phyloP scores from a whole-genome alignment of 2,113 vertebrate species.

The Phyllostomus hastatus region DNA sequence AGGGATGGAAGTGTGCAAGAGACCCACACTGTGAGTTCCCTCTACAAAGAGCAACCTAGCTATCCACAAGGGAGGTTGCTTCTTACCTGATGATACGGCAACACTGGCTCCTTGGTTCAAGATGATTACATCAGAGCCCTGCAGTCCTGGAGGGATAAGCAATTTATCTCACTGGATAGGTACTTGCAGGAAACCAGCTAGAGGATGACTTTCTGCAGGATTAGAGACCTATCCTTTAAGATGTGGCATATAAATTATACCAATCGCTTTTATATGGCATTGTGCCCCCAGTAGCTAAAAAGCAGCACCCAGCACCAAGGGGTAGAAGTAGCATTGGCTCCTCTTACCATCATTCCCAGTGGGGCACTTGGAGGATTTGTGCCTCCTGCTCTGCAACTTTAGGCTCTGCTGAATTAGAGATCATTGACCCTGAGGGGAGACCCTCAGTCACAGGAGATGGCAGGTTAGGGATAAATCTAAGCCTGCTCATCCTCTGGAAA shows the following conservation, averaged over 20 bases:
- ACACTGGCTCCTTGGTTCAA: not conserved
- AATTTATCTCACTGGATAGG: not conserved
- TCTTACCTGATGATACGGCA: too few species aligned
- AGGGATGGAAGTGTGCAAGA: not conserved
- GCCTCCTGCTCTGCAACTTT: not conserved
- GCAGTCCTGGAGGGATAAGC: not conserved
- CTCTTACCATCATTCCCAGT: not conserved
- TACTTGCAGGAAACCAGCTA: not conserved
- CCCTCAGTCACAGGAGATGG: not conserved
- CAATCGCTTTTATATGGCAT: not conserved
- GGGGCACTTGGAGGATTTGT: too few species aligned
- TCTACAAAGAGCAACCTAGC: not conserved
- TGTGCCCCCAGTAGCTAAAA: not conserved
- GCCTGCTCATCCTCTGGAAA: not conserved
- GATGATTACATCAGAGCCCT: not conserved
- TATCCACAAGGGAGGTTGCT: not conserved
- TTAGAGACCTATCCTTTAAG: not conserved
- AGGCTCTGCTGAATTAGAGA: not conserved
- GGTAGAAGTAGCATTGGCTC: not conserved
- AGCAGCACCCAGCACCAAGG: not conserved
- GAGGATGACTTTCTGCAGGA: not conserved
- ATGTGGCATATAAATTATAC: not conserved
- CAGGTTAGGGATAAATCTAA: not conserved
- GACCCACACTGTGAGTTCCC: too few species aligned
- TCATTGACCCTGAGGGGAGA: not conserved